These are phyloP conservation scores for Conus canariensis DNA, from an alignment of 2,888 invertebrate species.

Conservation along the genomic window DNA sequence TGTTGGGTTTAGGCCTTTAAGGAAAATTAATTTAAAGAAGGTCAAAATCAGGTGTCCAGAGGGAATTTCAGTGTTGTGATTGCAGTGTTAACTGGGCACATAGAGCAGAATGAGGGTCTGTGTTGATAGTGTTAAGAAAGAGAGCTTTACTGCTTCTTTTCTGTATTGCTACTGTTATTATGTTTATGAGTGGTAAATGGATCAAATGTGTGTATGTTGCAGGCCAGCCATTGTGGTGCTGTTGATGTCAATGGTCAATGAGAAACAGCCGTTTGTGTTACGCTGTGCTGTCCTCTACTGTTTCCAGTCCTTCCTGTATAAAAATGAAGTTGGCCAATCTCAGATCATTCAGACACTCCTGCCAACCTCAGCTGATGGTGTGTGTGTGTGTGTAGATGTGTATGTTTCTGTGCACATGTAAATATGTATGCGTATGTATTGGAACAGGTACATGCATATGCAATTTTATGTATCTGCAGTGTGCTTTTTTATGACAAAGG, in stretches of 20 bases:
- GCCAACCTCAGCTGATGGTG: slow-evolving; percentile 89
- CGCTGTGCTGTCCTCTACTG: slow-evolving; percentile 98
- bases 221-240: slow-evolving; percentile 96
- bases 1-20: no score
- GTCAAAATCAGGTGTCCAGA: no score
- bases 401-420: neutral
- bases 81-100: no score
- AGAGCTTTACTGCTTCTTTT: no score
- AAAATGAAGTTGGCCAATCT: slow-evolving; percentile 93
- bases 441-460: neutral
- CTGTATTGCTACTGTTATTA: no score
- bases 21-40: no score
- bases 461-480: neutral
- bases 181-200: no score
- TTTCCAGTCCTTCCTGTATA: slow-evolving; percentile 96
- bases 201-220: slow-evolving; percentile 55
- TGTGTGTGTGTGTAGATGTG: slow-evolving; percentile 45
- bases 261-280: slow-evolving; percentile 93
- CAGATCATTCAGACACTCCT: slow-evolving; percentile 91
- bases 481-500: neutral
- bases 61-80: no score
- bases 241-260: slow-evolving; percentile 98
- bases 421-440: neutral
- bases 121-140: no score
- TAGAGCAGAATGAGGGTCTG: no score